Evolutionary conservation across 1,140 invertebrate genomes (phyloP).

Genomic region (Geopemphigus sp.): DNA sequence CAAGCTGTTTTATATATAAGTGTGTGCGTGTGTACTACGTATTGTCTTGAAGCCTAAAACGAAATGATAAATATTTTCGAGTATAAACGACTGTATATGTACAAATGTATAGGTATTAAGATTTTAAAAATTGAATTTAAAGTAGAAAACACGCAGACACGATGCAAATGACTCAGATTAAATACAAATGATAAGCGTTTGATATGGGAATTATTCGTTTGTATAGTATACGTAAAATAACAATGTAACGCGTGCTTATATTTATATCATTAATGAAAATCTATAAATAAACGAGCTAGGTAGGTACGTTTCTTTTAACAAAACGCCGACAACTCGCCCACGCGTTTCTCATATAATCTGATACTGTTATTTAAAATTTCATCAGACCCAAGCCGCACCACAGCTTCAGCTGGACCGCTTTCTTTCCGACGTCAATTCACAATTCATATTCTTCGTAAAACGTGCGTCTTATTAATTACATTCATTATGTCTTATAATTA

Average conservation of each 20-base stretch:
- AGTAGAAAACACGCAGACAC: background rate
- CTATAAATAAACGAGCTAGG: background rate
- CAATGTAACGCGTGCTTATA: background rate
- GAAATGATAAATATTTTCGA: background rate
- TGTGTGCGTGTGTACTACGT: background rate
- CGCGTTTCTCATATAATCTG: background rate
- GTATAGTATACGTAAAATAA: background rate
- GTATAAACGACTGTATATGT: background rate
- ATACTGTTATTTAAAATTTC: constrained; percentile 5
- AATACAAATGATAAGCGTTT: background rate
- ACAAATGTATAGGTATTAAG: background rate
- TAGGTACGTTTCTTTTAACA: background rate
- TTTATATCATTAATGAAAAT: background rate
- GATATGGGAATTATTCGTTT: background rate
- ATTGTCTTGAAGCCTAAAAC: background rate
- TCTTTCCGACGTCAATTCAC: background rate
- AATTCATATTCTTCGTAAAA: background rate
- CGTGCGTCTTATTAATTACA: background rate
- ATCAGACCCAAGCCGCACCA: background rate
- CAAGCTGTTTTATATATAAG: background rate
- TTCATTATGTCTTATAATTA: background rate
- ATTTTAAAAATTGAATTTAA: background rate
- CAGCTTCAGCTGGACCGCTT: background rate
- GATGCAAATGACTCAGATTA: background rate
- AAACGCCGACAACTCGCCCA: background rate